Conservation (phyloP, 2,797 vertebrate species). For the Alexandromys oeconomus region DNA sequence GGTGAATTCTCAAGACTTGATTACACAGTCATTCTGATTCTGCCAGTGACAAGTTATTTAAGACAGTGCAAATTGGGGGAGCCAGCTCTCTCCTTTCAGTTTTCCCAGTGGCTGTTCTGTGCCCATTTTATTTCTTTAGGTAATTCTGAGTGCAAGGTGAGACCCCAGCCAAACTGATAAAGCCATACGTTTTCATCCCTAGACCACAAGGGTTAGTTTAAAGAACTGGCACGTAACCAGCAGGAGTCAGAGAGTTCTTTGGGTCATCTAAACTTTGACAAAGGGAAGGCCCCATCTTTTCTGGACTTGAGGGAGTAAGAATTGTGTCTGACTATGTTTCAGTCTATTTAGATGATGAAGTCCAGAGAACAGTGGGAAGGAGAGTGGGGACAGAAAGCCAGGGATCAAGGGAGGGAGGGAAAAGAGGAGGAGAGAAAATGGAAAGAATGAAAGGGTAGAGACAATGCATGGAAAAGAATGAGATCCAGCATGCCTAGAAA, state of each 20-base stretch:
- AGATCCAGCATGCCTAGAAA: not conserved
- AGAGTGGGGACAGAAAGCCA: not conserved
- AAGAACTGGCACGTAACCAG: not conserved
- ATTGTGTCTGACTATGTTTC: not conserved
- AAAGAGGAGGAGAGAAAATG: not conserved
- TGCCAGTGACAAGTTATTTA: not conserved
- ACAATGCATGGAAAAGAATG: not conserved
- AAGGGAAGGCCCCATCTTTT: not conserved
- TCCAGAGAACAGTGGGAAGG: not conserved
- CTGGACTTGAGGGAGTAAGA: not conserved
- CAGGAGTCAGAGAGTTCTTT: not conserved
- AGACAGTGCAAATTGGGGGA: not conserved
- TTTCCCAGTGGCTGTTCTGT: not conserved
- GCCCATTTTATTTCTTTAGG: slow-evolving; percentile 13
- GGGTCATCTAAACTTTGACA: not conserved
- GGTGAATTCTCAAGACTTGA: not conserved
- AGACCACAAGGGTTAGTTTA: not conserved
- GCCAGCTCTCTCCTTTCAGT: not conserved
- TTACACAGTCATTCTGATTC: not conserved
- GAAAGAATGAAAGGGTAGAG: not conserved
- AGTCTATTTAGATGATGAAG: not conserved
- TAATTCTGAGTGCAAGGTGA: not conserved
- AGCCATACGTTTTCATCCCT: not conserved
- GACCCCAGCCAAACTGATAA: not conserved
- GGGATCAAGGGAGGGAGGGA: too few relatives aligned